Evolutionary conservation across 2,888 invertebrate species (phyloP).

Genomic region (Heteromurus nitidus): DNA sequence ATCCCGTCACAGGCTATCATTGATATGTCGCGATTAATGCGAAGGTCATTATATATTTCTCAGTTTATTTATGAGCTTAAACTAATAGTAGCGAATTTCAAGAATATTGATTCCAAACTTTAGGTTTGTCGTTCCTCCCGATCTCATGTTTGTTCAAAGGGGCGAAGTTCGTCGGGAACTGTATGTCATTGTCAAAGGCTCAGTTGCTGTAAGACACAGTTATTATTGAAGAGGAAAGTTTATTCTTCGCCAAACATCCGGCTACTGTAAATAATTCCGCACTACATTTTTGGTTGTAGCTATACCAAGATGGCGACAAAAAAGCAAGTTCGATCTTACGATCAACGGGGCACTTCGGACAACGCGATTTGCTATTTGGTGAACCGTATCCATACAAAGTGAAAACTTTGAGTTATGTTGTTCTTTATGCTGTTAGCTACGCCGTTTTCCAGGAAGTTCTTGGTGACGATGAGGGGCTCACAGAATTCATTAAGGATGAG

Average conservation of each 20-base stretch:
- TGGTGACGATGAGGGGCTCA: conserved; percentile 62
- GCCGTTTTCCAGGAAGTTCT: conserved; percentile 65
- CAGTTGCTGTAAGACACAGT: conserved; percentile 59
- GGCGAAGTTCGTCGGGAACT: conserved; percentile 71
- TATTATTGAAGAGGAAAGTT: too few species aligned
- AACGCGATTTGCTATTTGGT: conserved; percentile 68
- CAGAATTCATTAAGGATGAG: conserved; percentile 55
- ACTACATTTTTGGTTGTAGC: not conserved
- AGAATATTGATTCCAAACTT: conserved; percentile 12
- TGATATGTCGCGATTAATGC: conserved; percentile 53
- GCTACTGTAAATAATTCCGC: not conserved
- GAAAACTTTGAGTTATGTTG: conserved; percentile 67
- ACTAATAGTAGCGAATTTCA: not conserved
- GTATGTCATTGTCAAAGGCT: conserved; percentile 68
- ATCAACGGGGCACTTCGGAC: conserved; percentile 68
- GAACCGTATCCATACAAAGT: conserved; percentile 67
- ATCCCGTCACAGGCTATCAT: conserved; percentile 66
- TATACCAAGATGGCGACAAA: conserved; percentile 37
- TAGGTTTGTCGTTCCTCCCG: conserved; percentile 69
- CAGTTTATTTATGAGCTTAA: not conserved
- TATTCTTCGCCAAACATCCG: too few species aligned
- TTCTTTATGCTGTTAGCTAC: conserved; percentile 65
- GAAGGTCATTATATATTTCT: conserved; percentile 1
- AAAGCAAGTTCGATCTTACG: conserved; percentile 57
- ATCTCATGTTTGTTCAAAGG: conserved; percentile 63